Evolutionary conservation across 2,888 invertebrate species (phyloP), one percentile per base, ranked within the genome.

Genomic region (Iphiclides podalirius): DNA sequence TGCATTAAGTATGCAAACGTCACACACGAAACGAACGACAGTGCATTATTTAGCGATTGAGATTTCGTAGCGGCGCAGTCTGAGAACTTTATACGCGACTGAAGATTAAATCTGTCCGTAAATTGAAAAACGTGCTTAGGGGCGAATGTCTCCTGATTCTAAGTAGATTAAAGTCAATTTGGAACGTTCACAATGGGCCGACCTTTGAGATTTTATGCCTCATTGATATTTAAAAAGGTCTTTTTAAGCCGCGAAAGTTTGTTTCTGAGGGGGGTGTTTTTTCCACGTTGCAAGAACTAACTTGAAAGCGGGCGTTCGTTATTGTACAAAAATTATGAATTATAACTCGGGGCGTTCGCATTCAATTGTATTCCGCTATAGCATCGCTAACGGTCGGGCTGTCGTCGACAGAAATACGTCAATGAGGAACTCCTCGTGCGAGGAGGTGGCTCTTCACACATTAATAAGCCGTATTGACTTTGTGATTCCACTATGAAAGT

Each of bases 341-440:
- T 77, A 74, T 77, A 79, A 85, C 82, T 84, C 81, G 77, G 73
- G 77, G 63, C 68, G 69, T 72, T n/a, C 78, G 70, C 75, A 86
- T 87, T 86, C 86, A 79, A 87, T 87, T 88, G 87, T 88, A 88
- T 88, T 88, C 87, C 58, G 70, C 61, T 67, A 67, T 70, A 74
- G 51, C 64, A 79, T 72, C 70, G 63, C 82, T 88, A 88, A 88
- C 85, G 84, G 87, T 76, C 71, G 64, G 70, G 54, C 58, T 57
- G 64, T 62, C 67, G 69, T 75, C 80, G 71, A 80, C 74, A 83
- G 80, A 81, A 84, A 83, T 86, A 82, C 82, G 77, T 77, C 74
- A 72, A 61, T 61, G 61, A 67, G 52, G 67, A 66, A 66, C 59
- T 60, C 63, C 70, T 74, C 73, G 68, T 61, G 38, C 65, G 61